These are phyloP conservation scores for Syndactyla subalaris DNA, from an alignment of 2,797 vertebrate genomes.

Conservation along the genomic window DNA sequence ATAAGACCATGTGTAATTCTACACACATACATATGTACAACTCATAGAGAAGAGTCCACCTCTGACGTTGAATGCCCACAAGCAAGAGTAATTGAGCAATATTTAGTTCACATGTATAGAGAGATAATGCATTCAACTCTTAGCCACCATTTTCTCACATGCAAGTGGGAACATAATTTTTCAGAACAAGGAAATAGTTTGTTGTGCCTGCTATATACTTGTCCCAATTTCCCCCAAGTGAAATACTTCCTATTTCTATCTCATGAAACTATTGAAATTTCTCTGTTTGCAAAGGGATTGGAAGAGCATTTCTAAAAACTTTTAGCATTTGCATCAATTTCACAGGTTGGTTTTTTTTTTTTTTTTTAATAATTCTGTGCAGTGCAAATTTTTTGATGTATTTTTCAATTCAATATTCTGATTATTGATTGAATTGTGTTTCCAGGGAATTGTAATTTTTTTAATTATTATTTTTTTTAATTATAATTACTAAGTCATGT, in stretches of 20 bases:
- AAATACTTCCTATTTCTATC: not conserved
- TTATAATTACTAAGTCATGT: not conserved
- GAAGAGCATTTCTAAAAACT: not conserved
- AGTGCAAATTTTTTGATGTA: not conserved
- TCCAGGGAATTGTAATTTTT: not conserved
- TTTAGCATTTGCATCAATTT: not conserved
- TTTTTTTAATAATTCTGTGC: no score
- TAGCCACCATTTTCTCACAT: not conserved
- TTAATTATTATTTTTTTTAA: not conserved
- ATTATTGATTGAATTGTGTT: not conserved
- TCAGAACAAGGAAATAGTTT: not conserved
- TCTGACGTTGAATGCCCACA: not conserved
- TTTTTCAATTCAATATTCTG: not conserved
- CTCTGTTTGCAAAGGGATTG: not conserved
- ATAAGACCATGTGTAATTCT: not conserved
- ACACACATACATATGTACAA: not conserved
- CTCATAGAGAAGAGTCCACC: not conserved
- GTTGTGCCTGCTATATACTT: not conserved
- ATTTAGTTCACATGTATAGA: not conserved
- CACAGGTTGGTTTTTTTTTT: not conserved
- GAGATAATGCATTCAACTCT: not conserved
- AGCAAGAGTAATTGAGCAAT: not conserved
- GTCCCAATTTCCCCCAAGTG: not conserved
- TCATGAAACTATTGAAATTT: not conserved
- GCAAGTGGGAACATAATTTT: not conserved